These are phyloP conservation scores for Formicarius rufipectus DNA, from an alignment of 2,113 vertebrate genomes.

Conservation along the genomic window DNA sequence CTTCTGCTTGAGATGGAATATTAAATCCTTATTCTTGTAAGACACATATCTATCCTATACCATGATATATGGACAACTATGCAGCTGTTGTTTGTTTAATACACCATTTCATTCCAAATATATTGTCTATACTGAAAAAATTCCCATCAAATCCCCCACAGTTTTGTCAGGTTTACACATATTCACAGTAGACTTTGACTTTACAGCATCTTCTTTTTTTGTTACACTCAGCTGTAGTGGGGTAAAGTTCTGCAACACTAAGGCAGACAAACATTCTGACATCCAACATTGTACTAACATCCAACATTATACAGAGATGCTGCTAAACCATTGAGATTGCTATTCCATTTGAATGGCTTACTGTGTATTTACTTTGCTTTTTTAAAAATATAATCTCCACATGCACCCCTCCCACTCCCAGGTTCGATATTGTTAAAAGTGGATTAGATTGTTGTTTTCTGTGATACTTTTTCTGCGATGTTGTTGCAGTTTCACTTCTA, in stretches of 20 bases:
- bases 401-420: accelerated
- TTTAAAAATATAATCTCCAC: neutral
- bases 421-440: neutral
- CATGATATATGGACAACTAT: neutral
- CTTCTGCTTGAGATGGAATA: neutral
- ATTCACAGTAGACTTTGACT: neutral
- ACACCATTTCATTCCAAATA: neutral
- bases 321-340: neutral
- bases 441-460: neutral
- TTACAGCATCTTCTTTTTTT: neutral
- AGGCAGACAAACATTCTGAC: neutral
- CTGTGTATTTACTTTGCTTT: neutral
- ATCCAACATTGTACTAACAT: neutral
- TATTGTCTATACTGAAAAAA: neutral
- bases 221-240: neutral
- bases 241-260: neutral
- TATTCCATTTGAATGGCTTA: neutral
- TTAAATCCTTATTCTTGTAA: neutral
- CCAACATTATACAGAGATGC: too few relatives aligned
- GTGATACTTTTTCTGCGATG: neutral
- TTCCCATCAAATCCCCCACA: accelerated
- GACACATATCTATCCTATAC: neutral
- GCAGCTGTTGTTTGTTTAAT: neutral
- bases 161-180: neutral
- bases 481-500: neutral